These are phyloP conservation scores for Onychomys leucogaster DNA, from an alignment of 2,797 vertebrate species.

Conservation along the genomic window DNA sequence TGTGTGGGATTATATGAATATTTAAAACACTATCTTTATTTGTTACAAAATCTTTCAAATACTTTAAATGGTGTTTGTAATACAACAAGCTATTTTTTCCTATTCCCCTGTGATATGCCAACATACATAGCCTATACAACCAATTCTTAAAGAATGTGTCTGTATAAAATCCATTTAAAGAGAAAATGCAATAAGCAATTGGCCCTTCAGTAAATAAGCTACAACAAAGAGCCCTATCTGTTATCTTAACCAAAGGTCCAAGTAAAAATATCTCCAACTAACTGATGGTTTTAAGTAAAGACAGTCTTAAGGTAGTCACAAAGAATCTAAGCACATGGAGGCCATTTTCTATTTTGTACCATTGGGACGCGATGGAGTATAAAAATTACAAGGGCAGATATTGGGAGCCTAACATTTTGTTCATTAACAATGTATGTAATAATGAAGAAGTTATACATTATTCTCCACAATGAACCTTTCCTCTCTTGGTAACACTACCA, in stretches of 20 bases:
- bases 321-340: background rate
- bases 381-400: background rate
- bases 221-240: background rate
- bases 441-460: background rate
- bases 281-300: background rate
- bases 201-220: background rate
- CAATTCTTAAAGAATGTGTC: background rate
- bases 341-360: background rate
- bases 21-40: constrained; percentile 52
- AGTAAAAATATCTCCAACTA: background rate
- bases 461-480: background rate
- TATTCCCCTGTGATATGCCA: background rate
- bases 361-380: background rate
- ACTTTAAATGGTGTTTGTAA: constrained; percentile 29
- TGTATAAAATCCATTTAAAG: background rate
- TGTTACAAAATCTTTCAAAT: constrained; percentile 37
- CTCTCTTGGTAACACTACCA: background rate
- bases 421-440: background rate
- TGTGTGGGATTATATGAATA: background rate
- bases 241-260: background rate
- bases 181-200: background rate
- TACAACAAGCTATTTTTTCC: background rate
- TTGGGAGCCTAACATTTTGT: background rate
- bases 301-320: background rate
- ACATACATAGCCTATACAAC: background rate